phyloP scores from a whole-genome alignment of 2,797 vertebrate species.

The Orientallactaga sibirica region DNA sequence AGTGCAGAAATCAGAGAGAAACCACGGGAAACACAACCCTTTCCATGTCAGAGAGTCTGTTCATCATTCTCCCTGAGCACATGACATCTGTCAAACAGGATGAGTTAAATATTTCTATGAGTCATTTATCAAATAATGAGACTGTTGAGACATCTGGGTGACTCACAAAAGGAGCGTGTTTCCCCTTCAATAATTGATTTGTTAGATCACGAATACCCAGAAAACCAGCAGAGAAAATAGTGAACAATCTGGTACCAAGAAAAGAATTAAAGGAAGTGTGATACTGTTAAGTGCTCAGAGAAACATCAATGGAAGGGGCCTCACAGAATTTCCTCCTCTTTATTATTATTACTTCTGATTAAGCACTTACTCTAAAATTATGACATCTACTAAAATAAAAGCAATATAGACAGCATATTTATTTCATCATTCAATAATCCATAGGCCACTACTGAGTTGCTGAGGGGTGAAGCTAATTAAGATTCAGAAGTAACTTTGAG shows the following conservation, averaged over 20 bases:
- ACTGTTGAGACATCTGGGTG: constrained; percentile 57
- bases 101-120: constrained; percentile 68
- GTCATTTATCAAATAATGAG: constrained; percentile 67
- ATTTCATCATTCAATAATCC: constrained; percentile 59
- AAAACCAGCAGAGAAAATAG: constrained; percentile 47
- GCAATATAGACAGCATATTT: constrained; percentile 43
- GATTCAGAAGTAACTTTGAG: not conserved
- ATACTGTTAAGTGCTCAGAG: constrained; percentile 60
- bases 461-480: constrained; percentile 2
- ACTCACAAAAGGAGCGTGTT: constrained; percentile 60
- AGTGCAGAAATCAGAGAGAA: constrained; percentile 27
- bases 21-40: not conserved
- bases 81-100: constrained; percentile 44
- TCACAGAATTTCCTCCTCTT: constrained; percentile 44
- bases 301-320: not conserved
- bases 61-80: constrained; percentile 9
- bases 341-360: constrained; percentile 63
- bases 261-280: constrained; percentile 71
- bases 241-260: not conserved
- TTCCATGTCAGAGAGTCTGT: not conserved
- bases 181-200: constrained; percentile 73
- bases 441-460: constrained; percentile 29
- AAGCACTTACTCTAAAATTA: constrained; percentile 66
- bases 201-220: constrained; percentile 49
- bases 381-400: constrained; percentile 48